Evolutionary conservation across 2,113 vertebrate species (phyloP).

Genomic region (Neolamprologus longior): DNA sequence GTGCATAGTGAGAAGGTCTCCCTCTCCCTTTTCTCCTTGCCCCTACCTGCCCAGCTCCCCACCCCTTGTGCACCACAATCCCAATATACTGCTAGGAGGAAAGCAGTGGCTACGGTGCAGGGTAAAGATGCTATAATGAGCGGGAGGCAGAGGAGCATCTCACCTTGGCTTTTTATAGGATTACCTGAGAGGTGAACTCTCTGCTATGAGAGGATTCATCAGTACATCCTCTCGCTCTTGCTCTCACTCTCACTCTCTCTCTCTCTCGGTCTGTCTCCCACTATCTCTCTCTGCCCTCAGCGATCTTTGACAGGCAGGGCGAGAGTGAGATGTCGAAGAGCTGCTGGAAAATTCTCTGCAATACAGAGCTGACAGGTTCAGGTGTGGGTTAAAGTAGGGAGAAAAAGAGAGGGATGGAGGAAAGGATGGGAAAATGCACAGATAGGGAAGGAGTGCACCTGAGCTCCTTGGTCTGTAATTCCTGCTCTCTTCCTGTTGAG

Average conservation of each 20-base stretch:
- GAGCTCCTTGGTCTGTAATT: constrained; percentile 14
- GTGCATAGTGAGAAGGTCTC: constrained; percentile 81
- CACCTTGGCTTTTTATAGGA: constrained; percentile 76
- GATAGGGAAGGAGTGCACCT: neutral
- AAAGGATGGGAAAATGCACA: neutral
- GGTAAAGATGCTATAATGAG: constrained; percentile 72
- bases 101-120: constrained; percentile 48
- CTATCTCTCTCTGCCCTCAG: constrained; percentile 44
- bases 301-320: constrained; percentile 67
- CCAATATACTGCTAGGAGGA: constrained; percentile 68
- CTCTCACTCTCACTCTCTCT: neutral
- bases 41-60: constrained; percentile 46
- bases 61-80: constrained; percentile 8
- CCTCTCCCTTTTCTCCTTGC: constrained; percentile 41
- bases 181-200: constrained; percentile 73
- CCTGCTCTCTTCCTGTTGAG: constrained; percentile 12
- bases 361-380: constrained; percentile 64
- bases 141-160: constrained; percentile 64
- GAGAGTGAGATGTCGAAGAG: constrained; percentile 69
- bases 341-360: constrained; percentile 60
- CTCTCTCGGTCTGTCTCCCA: neutral
- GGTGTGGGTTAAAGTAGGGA: constrained; percentile 57
- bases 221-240: constrained; percentile 39
- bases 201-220: constrained; percentile 62
- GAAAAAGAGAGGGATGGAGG: constrained; percentile 19